A percentile compares a stretch with the other conserved stretches of the same genome.
Conservation (phyloP, 2,113 vertebrate species). For the Acanthisitta chloris region DNA sequence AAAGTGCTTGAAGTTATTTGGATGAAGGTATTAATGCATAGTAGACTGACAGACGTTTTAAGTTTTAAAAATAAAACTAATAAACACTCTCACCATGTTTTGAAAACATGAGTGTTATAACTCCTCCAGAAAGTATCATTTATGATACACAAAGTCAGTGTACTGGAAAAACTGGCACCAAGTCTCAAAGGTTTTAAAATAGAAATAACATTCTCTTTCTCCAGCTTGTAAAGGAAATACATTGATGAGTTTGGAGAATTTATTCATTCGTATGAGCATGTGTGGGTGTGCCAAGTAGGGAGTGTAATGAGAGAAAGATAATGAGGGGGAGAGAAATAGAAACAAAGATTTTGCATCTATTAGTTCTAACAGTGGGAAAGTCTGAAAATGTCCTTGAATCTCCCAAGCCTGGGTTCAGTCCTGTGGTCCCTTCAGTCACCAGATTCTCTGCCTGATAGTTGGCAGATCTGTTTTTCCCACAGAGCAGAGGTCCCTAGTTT, state of each 20-base stretch:
- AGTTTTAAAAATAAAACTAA: not conserved
- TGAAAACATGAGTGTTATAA: not conserved
- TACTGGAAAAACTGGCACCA: not conserved
- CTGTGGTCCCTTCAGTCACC: not conserved
- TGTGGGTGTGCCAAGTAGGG: not conserved
- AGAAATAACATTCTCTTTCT: not conserved
- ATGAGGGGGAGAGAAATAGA: not conserved
- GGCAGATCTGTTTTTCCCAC: not conserved
- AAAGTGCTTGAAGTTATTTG: not conserved
- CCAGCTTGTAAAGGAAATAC: not conserved
- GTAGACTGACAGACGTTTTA: not conserved
- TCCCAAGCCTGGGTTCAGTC: not conserved
- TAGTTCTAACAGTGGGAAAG: not conserved
- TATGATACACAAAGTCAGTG: not conserved
- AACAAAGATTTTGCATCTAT: not conserved
- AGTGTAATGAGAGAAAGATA: not conserved
- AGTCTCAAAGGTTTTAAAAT: not conserved
- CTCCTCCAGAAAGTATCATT: not conserved
- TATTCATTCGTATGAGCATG: not conserved
- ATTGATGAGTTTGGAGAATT: not conserved
- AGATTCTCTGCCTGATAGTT: not conserved
- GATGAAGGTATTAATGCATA: not conserved
- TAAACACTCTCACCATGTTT: not conserved
- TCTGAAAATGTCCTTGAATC: not conserved
- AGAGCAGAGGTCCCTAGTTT: not conserved